Base-by-base conservation (phyloP, 1,140 invertebrate species). In the Drosophila melanica region DNA sequence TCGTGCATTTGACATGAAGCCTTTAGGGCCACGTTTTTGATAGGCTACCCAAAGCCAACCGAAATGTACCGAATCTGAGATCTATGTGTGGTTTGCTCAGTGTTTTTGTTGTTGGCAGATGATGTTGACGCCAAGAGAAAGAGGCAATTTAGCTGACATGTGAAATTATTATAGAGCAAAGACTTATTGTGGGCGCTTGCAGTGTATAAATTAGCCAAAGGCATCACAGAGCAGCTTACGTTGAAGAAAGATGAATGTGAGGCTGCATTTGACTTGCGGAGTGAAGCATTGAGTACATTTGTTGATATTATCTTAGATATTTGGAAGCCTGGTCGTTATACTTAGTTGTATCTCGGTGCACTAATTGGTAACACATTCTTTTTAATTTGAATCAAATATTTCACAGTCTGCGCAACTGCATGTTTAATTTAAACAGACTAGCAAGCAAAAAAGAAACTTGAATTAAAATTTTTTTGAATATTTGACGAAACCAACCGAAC, bases 1-100 rank as follows among this genome's bases (percentile, higher is more conserved):
- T 85, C 81, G 58, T 85, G 81, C 81, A 86, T 81, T 86, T 85
- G 81, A 85, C 81, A 81, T 84, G 81, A 84, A 84, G 81, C 81
- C 81, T 86, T 86, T 64, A 70, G 77, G 81, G 81, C 69, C 23
- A 77, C 50, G 62, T 58, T 75, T 81, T 81, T 81, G 77, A 86
- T 77, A 71, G 77, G 57, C 68, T 47, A 71, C 59, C 54, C 48
- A 39, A 76, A 41, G 14, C 55, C 20, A 27, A 27, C 20, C 23
- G 18, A 63, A 51, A 33, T 44, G 30, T 39, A 41, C n/a, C 11
- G 20, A 58, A 50, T 33, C 42, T 35, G 44, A 53, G 3, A n/a
- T 55, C 59, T 35, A 64, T 64, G 45, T 68, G 65, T 73, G 48
- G 45, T 68, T 70, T 73, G 48, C 45, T 42, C 30, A 68, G 41